Conservation (phyloP, 2,888 invertebrate species). For the Tinea semifulvella region DNA sequence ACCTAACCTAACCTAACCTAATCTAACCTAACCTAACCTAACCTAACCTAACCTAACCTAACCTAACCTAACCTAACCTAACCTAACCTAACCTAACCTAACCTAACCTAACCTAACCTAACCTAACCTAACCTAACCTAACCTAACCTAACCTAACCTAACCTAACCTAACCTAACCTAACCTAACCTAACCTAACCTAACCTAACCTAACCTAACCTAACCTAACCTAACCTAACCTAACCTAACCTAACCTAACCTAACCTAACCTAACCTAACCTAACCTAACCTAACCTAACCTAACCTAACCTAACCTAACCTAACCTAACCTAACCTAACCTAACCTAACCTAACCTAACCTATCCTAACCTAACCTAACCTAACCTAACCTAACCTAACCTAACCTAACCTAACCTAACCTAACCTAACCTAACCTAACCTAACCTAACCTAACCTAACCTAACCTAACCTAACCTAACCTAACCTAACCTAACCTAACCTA, state of each 20-base stretch:
- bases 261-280: conserved; percentile 22
- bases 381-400: conserved; percentile 20
- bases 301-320: conserved; percentile 25
- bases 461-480: conserved; percentile 25
- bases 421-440: conserved; percentile 22
- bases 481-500: conserved; percentile 24
- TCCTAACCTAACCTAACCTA: conserved; percentile 23
- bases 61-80: conserved; percentile 20
- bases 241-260: conserved; percentile 20
- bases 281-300: conserved; percentile 21
- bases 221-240: conserved; percentile 20
- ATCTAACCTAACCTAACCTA: conserved; percentile 22
- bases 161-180: conserved; percentile 24
- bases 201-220: conserved; percentile 23
- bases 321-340: conserved; percentile 24
- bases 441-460: conserved; percentile 21
- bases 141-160: conserved; percentile 25
- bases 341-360: conserved; percentile 23
- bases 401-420: conserved; percentile 20
- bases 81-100: conserved; percentile 20
- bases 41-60: conserved; percentile 23
- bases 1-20: conserved; percentile 24
- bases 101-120: conserved; percentile 22
- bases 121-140: conserved; percentile 21
- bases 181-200: conserved; percentile 23